These are phyloP conservation scores for Poecilus cupreus DNA, from an alignment of 2,888 invertebrate species.

Conservation along the genomic window DNA sequence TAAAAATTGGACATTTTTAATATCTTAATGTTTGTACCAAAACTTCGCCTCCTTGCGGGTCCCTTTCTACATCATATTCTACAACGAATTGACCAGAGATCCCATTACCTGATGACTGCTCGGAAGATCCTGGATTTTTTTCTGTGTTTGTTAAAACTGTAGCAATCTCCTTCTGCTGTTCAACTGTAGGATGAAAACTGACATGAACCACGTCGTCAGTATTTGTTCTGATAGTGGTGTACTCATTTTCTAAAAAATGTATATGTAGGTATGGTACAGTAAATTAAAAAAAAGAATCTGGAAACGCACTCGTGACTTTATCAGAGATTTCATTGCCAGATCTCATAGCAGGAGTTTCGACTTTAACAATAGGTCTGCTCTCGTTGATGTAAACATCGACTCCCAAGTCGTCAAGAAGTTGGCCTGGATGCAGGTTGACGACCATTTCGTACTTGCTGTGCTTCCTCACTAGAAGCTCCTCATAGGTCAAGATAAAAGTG, in stretches of 20 bases:
- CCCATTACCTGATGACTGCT: too few species aligned
- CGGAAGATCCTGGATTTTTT: too few species aligned
- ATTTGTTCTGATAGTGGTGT: neutral
- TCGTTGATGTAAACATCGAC: conserved; percentile 81
- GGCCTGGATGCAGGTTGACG: conserved; percentile 81
- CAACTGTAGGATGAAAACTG: neutral
- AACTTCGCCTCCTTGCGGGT: conserved; percentile 71
- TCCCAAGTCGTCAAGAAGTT: conserved; percentile 78
- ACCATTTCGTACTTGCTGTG: conserved; percentile 81
- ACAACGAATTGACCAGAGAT: conserved; percentile 77
- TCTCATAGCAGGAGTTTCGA: conserved; percentile 79
- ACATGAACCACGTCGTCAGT: neutral
- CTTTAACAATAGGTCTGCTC: conserved; percentile 76
- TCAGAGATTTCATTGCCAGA: conserved; percentile 77
- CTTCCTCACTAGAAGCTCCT: conserved; percentile 80
- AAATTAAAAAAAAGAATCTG: too few species aligned
- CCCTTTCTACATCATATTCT: conserved; percentile 77
- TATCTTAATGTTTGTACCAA: too few species aligned
- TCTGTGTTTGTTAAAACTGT: neutral
- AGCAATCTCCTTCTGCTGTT: conserved; percentile 42
- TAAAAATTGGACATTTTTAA: too few species aligned
- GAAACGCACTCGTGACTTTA: neutral
- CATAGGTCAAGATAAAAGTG: conserved; percentile 83
- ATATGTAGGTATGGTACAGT: too few species aligned
- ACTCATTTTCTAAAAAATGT: neutral